phyloP scores from a whole-genome alignment of 2,888 invertebrate genomes.

The Oconnorella tubifera region DNA sequence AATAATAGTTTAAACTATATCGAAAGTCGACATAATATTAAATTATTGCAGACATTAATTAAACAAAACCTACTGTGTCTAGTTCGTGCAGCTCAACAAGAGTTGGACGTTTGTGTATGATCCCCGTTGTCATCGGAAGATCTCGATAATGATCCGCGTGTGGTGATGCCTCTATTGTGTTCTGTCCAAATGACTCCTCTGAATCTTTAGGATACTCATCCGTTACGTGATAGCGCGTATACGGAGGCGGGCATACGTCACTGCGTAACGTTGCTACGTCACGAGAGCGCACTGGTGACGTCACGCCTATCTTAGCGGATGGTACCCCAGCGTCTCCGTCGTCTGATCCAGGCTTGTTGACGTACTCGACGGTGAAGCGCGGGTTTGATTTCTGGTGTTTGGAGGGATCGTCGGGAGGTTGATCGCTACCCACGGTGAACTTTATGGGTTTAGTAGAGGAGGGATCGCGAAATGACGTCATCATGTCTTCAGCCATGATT shows the following conservation, averaged over 20 bases:
- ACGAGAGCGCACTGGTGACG: not conserved
- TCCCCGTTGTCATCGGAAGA: constrained; percentile 33
- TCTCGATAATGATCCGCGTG: constrained; percentile 74
- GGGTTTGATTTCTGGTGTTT: constrained; percentile 10
- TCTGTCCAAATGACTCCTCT: constrained; percentile 42
- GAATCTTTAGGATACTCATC: not conserved
- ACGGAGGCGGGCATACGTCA: constrained; percentile 1
- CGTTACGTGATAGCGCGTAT: not conserved
- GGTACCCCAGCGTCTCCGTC: not conserved
- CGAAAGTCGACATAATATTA: too few relatives aligned
- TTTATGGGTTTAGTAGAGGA: too few relatives aligned
- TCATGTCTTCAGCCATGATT: too few relatives aligned
- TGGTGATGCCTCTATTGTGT: constrained; percentile 75
- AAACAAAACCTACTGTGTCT: not conserved
- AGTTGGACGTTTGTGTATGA: constrained; percentile 38
- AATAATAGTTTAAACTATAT: too few relatives aligned
- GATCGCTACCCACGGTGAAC: too few relatives aligned
- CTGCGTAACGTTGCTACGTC: too few relatives aligned
- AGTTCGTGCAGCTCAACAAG: constrained; percentile 32
- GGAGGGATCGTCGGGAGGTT: too few relatives aligned
- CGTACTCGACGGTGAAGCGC: constrained; percentile 25
- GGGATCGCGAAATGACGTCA: too few relatives aligned
- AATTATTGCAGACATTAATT: not conserved
- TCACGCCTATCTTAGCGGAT: not conserved
- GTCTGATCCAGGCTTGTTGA: constrained; percentile 4